Conservation (phyloP, 2,113 vertebrate genomes). For the Gobio gobio region DNA sequence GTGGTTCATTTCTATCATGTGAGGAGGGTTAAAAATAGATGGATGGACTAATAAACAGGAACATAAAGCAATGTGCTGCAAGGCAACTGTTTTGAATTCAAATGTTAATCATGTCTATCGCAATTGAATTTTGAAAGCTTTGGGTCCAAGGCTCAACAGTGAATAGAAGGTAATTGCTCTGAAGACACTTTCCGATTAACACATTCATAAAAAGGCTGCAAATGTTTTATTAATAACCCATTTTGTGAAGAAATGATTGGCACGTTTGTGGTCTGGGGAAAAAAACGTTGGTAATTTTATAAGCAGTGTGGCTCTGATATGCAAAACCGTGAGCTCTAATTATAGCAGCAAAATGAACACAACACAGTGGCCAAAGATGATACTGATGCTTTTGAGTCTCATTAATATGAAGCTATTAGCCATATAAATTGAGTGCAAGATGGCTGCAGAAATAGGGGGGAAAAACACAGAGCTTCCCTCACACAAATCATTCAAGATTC, state of each 20-base stretch:
- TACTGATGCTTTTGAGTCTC: slow-evolving; percentile 1
- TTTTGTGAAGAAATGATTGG: slow-evolving; percentile 24
- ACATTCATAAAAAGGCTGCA: background rate
- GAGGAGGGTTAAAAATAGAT: background rate
- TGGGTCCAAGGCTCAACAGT: background rate
- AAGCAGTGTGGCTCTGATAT: background rate
- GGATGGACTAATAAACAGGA: background rate
- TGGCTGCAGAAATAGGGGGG: background rate
- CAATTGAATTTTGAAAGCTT: background rate
- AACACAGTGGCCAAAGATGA: background rate
- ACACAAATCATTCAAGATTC: background rate
- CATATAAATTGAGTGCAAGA: slow-evolving; percentile 3
- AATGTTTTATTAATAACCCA: slow-evolving; percentile 19
- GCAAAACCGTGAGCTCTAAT: background rate
- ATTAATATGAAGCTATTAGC: slow-evolving; percentile 3
- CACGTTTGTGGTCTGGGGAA: background rate
- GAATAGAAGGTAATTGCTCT: slow-evolving; percentile 11
- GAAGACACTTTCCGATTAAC: background rate
- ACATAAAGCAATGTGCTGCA: background rate
- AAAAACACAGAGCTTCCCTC: background rate
- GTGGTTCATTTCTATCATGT: background rate
- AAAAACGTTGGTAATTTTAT: background rate
- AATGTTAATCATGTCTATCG: background rate
- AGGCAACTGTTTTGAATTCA: background rate
- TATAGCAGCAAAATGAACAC: slow-evolving; percentile 11